Base-by-base conservation (phyloP, 2,797 vertebrate species). In the Aphelocoma californica region DNA sequence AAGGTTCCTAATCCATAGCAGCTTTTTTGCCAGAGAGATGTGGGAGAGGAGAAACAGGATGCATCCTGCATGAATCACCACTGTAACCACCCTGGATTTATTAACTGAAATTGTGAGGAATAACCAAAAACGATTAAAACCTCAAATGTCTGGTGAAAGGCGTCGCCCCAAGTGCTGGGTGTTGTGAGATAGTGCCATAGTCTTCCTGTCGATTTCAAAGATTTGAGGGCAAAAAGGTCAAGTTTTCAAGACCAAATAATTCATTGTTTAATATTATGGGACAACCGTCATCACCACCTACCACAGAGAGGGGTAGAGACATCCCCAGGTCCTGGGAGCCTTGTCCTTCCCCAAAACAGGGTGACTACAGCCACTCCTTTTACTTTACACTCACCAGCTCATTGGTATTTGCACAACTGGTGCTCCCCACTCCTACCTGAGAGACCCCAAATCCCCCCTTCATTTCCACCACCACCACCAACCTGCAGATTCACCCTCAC, bases 41-140 rank as follows among this genome's bases (percentile, higher is more conserved):
- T 94, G 93, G 96, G 95, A 91, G 95, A 95, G 94, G 44, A 96
- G 92, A 95, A 93, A 95, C 92, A 90, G 92, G 92, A 96, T 91
- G 90, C 51, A 92, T 94, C 91, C 89, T 96, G 80, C 70, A 93
- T 97, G 95, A 97, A 86, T 97, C 96, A 96, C 93, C 91, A 5
- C 92, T 93, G 66, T 75, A 96, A 95, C 91, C 92, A 93, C 92
- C 86, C 95, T 95, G 94, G 70, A 93, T 95, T 95, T 95, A 96
- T 96, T 94, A 95, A 72, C 77, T 95, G 82, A 90, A 95, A 92
- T 94, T 50, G 81, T 70, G 82, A 96, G 67, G 81, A 96, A 88
- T 93, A 96, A 95, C 87, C 82, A 86, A 86, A 96, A 95, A 53
- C 53, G 1, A 95, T 91, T 93, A 90, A 96, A 96, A 48, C 25